Evolutionary conservation across 2,797 vertebrate species (phyloP), one percentile per base, ranked within the genome.

Genomic region (Syngnathus acus): DNA sequence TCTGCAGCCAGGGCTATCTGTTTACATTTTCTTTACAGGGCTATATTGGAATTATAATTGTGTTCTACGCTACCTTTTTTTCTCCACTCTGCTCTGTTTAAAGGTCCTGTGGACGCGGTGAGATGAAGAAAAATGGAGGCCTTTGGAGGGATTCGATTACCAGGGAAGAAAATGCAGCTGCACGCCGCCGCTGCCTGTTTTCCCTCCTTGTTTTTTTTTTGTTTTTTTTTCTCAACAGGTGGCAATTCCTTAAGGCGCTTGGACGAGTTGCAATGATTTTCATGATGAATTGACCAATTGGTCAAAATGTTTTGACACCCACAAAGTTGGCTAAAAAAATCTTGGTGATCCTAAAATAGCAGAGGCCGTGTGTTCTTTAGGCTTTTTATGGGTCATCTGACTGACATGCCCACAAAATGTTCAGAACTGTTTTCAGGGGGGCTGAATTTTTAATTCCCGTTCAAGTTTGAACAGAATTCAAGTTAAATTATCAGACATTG

Each of bases 41-140:
- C 89, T 82, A 86, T 84, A 88, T 82, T 84, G 86, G 86, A 91
- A 89, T 89, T 90, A 85, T 93, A 93, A 93, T 89, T 92, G 81
- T 87, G 86, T 89, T 89, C 82, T 87, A 81, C 83, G 84, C 85
- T 67, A 70, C 78, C 86, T 88, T 87, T 80, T 47, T 86, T 92
- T 86, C 84, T 82, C 84, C 82, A 84, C 78, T 78, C 76, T 74
- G 75, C 79, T 89, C 85, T 90, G 73, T 91, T 91, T 92, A 90
- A 92, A 92, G 88, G 89, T 91, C 87, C 88, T 79, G 82, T 87
- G 75, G 82, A 92, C 85, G 85, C 78, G 75, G 50, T 62, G 86
- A 93, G 90, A 94, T 91, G 88, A 92, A 91, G 86, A 91, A 91
- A 93, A 92, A 93, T 82, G 76, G 91, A 89, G 73, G 81, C 79